Percentiles rank a stretch among this genome's conserved stretches.
phyloP scores from a whole-genome alignment of 1,140 invertebrate species.

The Brachionus rubens region DNA sequence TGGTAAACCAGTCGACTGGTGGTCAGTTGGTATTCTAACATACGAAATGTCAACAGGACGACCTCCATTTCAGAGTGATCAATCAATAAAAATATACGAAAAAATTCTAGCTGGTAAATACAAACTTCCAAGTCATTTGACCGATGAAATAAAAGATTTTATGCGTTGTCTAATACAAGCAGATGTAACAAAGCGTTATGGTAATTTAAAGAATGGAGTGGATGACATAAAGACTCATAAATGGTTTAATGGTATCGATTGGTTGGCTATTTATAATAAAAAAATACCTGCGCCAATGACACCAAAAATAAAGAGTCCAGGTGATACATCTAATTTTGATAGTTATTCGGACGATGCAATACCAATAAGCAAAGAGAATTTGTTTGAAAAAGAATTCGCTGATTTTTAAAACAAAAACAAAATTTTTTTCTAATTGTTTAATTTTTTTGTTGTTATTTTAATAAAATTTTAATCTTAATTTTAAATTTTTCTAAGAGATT shows the following conservation, averaged over 20 bases:
- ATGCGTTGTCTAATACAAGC: conserved; percentile 22
- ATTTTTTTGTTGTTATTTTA: not conserved
- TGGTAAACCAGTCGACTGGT: conserved; percentile 46
- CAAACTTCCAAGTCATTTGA: conserved; percentile 26
- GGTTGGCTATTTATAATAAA: conserved; percentile 37
- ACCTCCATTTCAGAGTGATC: conserved; percentile 67
- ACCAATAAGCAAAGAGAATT: conserved; percentile 14
- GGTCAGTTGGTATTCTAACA: conserved; percentile 63
- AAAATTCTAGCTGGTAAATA: conserved; percentile 48
- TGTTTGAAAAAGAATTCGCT: conserved; percentile 38
- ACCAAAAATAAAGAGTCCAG: conserved; percentile 16
- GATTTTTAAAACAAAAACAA: conserved; percentile 44
- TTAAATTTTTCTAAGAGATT: not conserved
- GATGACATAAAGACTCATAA: conserved; percentile 45
- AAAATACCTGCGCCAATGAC: conserved; percentile 27
- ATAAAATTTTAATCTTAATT: not conserved
- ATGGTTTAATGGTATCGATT: conserved; percentile 35
- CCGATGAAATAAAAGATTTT: conserved; percentile 43
- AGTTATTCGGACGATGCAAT: not conserved
- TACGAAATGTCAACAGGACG: conserved; percentile 62
- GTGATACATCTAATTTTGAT: conserved; percentile 23
- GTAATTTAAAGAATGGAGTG: conserved; percentile 33
- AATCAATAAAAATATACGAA: conserved; percentile 49
- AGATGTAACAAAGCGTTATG: conserved; percentile 45
- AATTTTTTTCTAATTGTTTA: not conserved